Evolutionary conservation across 1,140 invertebrate species (phyloP), one percentile per base, ranked within the genome.

Genomic region (Psilanteris sp.): DNA sequence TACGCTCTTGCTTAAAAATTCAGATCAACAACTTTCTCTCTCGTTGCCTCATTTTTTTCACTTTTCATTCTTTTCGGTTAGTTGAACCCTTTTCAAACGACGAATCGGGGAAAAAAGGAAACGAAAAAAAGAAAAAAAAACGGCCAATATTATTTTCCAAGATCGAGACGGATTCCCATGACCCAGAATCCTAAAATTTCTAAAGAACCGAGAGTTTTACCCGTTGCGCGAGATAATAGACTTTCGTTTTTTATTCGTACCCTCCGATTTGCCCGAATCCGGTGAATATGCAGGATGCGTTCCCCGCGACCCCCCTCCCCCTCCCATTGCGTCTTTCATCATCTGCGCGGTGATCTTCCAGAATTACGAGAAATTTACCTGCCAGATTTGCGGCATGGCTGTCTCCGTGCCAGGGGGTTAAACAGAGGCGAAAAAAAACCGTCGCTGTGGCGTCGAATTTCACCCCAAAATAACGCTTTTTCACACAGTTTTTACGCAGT

Each of bases 381-480:
- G 86, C 71, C 74, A 76, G 79, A 54, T 79, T 82, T 79, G 78
- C 10, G 59, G 73, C 27, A 44, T 18, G 54, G 46, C 48, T 71
- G 57, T 57, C 39, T 73, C 37, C 59, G 31, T 41, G 48, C 81
- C 72, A 50, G 74, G 78, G 81, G 79, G 81, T 79, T 81, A 70
- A 70, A 41, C 37, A 77, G 73, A 57, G 52, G 50, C 31, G 26
- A 46, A 75, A 66, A 80, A 75, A 78, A 81, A 66, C 48, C 43
- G 64, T 66, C 64, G 50, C 34, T 55, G 59, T 57, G 77, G 87
- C 81, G 57, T 88, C 81, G 79, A 37, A 82, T 89, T 87, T 89
- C 86, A 88, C 84, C 85, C 85, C 78, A 71, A 83, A 88, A 85
- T 86, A 87, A 87, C 86, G 87, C 80, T 87, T 87, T 88, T 88